Conservation (phyloP, 2,113 vertebrate species). For the Trematocara marginatum region DNA sequence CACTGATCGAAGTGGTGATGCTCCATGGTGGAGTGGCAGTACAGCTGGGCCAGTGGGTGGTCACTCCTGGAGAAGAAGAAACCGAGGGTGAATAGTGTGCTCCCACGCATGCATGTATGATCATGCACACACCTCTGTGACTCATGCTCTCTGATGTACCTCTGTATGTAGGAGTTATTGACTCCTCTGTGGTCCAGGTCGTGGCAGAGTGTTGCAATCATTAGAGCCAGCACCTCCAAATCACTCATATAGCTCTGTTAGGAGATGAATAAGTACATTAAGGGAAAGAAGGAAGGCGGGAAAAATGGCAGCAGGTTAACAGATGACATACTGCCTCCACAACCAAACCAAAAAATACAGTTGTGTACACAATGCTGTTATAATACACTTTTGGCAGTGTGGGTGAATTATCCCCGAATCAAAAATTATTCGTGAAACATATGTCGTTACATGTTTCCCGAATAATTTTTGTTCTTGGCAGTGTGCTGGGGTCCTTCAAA, state of each 20-base stretch:
- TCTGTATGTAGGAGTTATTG: slow-evolving; percentile 97
- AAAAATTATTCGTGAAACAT: neutral
- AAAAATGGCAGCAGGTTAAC: neutral
- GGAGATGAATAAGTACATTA: neutral
- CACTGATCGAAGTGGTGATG: slow-evolving; percentile 99
- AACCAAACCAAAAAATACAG: neutral
- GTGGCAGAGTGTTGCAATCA: slow-evolving; percentile 93
- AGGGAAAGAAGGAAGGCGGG: neutral
- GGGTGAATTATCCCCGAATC: neutral
- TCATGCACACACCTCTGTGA: neutral
- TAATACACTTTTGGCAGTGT: neutral
- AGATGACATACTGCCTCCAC: neutral
- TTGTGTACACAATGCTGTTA: neutral
- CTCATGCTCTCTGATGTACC: slow-evolving; percentile 65
- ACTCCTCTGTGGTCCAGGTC: slow-evolving; percentile 96
- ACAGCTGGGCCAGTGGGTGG: slow-evolving; percentile 93
- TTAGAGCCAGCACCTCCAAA: slow-evolving; percentile 86
- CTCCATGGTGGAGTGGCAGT: slow-evolving; percentile 97
- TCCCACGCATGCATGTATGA: neutral
- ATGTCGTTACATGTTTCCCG: neutral
- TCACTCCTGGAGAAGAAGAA: slow-evolving; percentile 79
- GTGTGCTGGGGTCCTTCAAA: neutral
- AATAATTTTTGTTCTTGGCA: neutral
- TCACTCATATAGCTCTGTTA: slow-evolving; percentile 82
- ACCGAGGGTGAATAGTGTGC: neutral